A percentile compares a stretch with the other conserved stretches of the same genome.
phyloP scores from a whole-genome alignment of 2,888 invertebrate genomes.

The Kuschelorhynchus macadamiae region DNA sequence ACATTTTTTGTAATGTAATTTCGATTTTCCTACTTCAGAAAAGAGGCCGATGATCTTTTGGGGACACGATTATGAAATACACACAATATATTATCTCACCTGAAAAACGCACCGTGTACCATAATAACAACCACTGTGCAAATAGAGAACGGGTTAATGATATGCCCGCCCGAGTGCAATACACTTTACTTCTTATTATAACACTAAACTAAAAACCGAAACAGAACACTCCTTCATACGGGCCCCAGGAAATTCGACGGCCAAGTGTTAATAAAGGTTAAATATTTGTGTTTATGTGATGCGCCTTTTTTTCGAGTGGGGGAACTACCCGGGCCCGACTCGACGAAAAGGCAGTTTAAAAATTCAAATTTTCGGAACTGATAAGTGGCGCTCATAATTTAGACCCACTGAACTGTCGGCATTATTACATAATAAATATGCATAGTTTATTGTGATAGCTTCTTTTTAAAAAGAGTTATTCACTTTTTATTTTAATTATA shows the following conservation, averaged over 20 bases:
- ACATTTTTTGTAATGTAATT: too few species aligned
- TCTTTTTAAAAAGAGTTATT: too few species aligned
- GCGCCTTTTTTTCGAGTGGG: slow-evolving; percentile 6
- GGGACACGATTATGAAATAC: not conserved
- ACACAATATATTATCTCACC: slow-evolving; percentile 13
- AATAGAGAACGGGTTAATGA: slow-evolving; percentile 25
- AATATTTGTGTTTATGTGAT: slow-evolving; percentile 4
- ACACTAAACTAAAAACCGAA: slow-evolving; percentile 38
- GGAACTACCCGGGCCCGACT: not conserved
- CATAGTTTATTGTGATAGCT: too few species aligned
- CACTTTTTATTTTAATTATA: too few species aligned
- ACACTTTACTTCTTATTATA: slow-evolving; percentile 21
- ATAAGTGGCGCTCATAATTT: too few species aligned
- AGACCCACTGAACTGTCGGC: too few species aligned
- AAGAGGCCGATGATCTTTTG: too few species aligned
- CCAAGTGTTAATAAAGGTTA: slow-evolving; percentile 47
- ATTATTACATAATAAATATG: too few species aligned
- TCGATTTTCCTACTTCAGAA: too few species aligned
- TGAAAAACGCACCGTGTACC: slow-evolving; percentile 2
- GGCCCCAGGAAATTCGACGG: slow-evolving; percentile 62
- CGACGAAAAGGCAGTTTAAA: too few species aligned
- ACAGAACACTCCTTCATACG: slow-evolving; percentile 52
- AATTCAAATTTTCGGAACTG: too few species aligned
- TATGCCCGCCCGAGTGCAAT: slow-evolving; percentile 21
- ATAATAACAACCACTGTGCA: slow-evolving; percentile 15